Percentiles rank a stretch among this genome's conserved stretches.
These are phyloP conservation scores for Baryphthengus martii DNA, from an alignment of 2,113 vertebrate genomes.

Conservation along the genomic window DNA sequence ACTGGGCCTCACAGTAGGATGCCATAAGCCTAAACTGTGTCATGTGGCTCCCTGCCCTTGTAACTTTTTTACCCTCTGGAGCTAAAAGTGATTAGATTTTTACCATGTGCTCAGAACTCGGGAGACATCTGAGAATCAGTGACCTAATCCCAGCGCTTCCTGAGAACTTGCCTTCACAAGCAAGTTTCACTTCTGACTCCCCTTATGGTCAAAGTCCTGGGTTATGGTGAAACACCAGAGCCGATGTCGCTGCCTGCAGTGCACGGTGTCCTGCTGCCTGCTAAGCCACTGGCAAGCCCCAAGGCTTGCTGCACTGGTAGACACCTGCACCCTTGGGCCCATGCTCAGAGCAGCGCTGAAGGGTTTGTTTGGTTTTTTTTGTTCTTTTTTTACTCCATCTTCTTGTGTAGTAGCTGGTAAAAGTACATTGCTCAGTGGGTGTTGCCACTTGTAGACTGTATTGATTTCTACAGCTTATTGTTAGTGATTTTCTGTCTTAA, in stretches of 20 bases:
- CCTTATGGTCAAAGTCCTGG: not conserved
- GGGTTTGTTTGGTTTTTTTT: no score
- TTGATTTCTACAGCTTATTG: not conserved
- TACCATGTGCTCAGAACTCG: not conserved
- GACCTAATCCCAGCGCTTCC: not conserved
- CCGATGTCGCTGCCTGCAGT: not conserved
- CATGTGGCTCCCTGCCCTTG: not conserved
- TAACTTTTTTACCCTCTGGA: not conserved
- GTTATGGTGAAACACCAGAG: not conserved
- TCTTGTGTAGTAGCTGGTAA: not conserved
- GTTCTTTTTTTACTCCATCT: fast-evolving
- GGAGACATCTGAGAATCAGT: not conserved
- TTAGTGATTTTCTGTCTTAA: constrained; percentile 11
- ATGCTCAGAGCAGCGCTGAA: not conserved
- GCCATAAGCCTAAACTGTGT: not conserved
- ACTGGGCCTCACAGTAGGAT: not conserved
- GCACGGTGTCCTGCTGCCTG: not conserved
- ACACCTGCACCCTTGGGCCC: not conserved
- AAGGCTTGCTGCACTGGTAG: fast-evolving
- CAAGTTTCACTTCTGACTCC: constrained; percentile 24
- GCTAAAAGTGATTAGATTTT: not conserved
- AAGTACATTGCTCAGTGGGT: not conserved
- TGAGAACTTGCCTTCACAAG: not conserved
- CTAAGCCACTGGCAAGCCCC: not conserved
- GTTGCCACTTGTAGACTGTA: not conserved